Conservation (phyloP, 2,888 invertebrate species). For the Drosophila paucipuncta region DNA sequence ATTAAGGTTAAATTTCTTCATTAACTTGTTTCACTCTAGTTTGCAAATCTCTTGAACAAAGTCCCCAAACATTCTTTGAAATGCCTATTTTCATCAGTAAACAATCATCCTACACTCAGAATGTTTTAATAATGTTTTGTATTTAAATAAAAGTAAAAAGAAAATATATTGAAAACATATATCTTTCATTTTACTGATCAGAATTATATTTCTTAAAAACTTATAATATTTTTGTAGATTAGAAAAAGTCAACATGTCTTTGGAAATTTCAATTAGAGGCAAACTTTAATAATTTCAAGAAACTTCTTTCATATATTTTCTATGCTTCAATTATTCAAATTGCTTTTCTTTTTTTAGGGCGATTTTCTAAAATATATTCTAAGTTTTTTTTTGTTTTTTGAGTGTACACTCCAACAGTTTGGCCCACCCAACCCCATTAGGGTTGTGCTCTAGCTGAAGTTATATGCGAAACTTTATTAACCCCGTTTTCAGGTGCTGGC, state of each 20-base stretch:
- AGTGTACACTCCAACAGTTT: background rate
- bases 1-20: background rate
- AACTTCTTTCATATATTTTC: no score
- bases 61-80: rapidly evolving
- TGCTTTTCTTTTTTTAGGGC: no score
- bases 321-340: no score
- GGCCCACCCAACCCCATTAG: background rate
- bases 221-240: background rate
- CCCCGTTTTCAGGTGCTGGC: slow-evolving; percentile 64
- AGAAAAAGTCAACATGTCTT: rapidly evolving
- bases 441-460: slow-evolving; percentile 17
- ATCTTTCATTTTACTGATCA: background rate
- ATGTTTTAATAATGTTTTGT: rapidly evolving
- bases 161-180: background rate
- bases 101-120: background rate
- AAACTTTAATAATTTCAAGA: background rate
- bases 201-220: background rate
- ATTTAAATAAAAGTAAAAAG: background rate
- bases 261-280: background rate
- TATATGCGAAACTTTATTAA: slow-evolving; percentile 72
- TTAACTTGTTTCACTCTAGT: background rate
- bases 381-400: no score
- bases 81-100: background rate
- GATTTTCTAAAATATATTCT: no score
- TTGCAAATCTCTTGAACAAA: background rate